Conservation (phyloP, 1,140 invertebrate genomes). For the Drosophila repleta region DNA sequence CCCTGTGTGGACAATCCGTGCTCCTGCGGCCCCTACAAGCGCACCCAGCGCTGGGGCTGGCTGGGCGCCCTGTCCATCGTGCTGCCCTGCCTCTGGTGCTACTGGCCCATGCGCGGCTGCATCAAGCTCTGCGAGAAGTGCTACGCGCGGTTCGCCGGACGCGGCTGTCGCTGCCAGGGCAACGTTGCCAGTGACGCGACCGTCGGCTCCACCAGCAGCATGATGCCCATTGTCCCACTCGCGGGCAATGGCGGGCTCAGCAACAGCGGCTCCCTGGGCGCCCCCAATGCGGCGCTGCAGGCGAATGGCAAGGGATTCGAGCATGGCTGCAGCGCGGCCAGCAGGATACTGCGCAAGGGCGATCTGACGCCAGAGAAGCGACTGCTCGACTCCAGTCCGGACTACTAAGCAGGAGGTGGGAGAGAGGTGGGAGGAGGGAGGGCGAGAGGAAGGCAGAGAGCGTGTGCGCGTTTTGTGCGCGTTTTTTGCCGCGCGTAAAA, state of each 20-base stretch:
- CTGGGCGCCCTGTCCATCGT: conserved; percentile 90
- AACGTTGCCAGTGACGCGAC: conserved; percentile 36
- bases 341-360: conserved; percentile 75
- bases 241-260: conserved; percentile 4
- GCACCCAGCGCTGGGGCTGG: conserved; percentile 92
- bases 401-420: conserved; percentile 81
- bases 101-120: conserved; percentile 94
- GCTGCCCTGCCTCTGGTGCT: conserved; percentile 95
- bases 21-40: conserved; percentile 90
- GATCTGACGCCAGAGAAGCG: conserved; percentile 85
- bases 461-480: conserved; percentile 40
- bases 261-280: conserved; percentile 1
- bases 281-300: conserved; percentile 20
- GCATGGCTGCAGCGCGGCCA: conserved; percentile 77
- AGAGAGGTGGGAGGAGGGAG: conserved; percentile 2
- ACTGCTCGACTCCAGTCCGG: conserved; percentile 85
- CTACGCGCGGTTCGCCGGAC: conserved; percentile 90
- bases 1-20: conserved; percentile 93
- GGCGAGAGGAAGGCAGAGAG: neutral
- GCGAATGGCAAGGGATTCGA: conserved; percentile 62
- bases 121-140: conserved; percentile 91
- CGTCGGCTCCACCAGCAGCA: conserved; percentile 69
- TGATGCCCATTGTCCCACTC: conserved; percentile 84
- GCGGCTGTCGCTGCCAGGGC: conserved; percentile 86
- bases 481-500: conserved; percentile 60